Base-by-base conservation (phyloP, 2,888 invertebrate genomes). In the Melinaea menophilus region DNA sequence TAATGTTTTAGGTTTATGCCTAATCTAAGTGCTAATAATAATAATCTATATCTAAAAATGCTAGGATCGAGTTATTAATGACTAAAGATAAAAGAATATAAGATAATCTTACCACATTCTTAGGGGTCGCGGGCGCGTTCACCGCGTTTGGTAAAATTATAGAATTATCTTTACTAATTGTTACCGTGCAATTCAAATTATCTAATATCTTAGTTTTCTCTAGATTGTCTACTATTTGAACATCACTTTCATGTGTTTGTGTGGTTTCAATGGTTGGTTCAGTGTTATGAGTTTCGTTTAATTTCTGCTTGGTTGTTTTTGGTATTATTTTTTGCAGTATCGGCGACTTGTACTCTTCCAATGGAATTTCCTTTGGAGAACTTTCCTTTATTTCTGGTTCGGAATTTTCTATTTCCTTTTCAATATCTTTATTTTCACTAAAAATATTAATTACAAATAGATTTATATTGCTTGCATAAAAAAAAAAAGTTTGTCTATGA, bases 81-180 rank as follows among this genome's bases (percentile, higher is more conserved):
- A 22, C 22, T 22, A 22, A 22, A 22, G 22, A 22, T 22, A 22
- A 22, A 22, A 55, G 1, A 37, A 57, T 33, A 33, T 34, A 45
- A 54, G 7, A 4, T 46, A 41, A 35, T 47, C 86, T 84, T 63
- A 87, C 87, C 66, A 80, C 69, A 70, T 70, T 75, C 56, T 76
- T 77, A 4, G 83, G 80, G 0, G 82, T 79, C 0, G 75, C 70
- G 0, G 82, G 81, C 0, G 72, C 79, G 66, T 86, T 84, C 0
- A 81, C 72, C 0, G 84, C 85, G 61, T 84, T 86, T 0, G 82
- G 76, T 48, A 88, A 48, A 2, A 84, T 81, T 37, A 86, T 65
- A 2, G 88, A 86, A n/a, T 76, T 76, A 51, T 78, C 76, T 33
- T 59, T 71, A 2, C 62, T 67, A 5, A 76, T 63, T 0, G 71